These are phyloP conservation scores for Aplysina aerophoba DNA, from an alignment of 37 sponge, comb jelly and placozoan species.

Conservation along the genomic window DNA sequence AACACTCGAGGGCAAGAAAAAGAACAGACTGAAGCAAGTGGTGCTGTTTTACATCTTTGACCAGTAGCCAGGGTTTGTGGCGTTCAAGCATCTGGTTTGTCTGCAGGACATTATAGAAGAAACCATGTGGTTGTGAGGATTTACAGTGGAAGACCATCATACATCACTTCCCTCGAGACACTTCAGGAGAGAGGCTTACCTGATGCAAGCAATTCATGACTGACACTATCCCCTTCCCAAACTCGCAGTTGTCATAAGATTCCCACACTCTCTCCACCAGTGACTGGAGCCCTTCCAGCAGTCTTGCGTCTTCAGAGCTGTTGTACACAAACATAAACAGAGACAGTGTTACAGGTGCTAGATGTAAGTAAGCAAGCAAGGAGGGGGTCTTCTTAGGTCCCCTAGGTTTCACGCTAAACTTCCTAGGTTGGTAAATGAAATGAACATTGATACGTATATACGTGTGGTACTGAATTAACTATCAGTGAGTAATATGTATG, in stretches of 20 bases:
- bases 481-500: too few relatives aligned
- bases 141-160: too few relatives aligned
- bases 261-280: slow-evolving; percentile 7
- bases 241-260: slow-evolving; percentile 61
- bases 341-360: too few relatives aligned
- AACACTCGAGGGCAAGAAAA: slow-evolving; percentile 47
- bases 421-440: too few relatives aligned
- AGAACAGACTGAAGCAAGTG: slow-evolving; percentile 51
- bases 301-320: not conserved
- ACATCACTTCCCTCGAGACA: too few relatives aligned
- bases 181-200: slow-evolving; percentile 37
- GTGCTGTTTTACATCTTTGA: slow-evolving; percentile 42
- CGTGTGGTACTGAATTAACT: too few relatives aligned
- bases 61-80: slow-evolving; percentile 74
- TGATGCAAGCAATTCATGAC: slow-evolving; percentile 65
- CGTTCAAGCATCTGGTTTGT: slow-evolving; percentile 60
- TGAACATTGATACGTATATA: too few relatives aligned
- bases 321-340: too few relatives aligned
- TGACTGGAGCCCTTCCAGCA: not conserved
- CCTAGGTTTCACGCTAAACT: too few relatives aligned
- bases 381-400: too few relatives aligned
- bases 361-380: too few relatives aligned
- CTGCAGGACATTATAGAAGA: slow-evolving; percentile 41
- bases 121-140: too few relatives aligned
- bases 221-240: slow-evolving; percentile 60